Evolutionary conservation across 2,113 vertebrate genomes (phyloP), one percentile per base, ranked within the genome.

Genomic region (Sula dactylatra): DNA sequence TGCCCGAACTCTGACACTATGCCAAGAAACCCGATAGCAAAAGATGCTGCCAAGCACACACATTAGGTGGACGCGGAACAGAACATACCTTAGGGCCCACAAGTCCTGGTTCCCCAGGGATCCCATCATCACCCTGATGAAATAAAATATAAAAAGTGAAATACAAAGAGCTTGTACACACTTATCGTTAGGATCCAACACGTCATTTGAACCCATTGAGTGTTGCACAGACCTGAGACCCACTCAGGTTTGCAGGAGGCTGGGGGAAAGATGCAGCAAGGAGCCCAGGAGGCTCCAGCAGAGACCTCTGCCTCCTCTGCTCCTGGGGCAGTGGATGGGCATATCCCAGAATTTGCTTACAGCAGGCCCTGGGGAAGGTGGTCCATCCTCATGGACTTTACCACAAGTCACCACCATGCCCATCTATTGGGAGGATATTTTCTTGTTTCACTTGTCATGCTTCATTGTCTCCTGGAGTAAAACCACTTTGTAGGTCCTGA

Each of bases 91-190:
- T 99, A 54, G 93, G 81, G 49, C 99, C 99, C 54, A 97, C 97
- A 13, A 94, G 95, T 69, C 99, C 99, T 91, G 98, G 97, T 36
- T 98, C 97, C 82, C 99, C 99, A 10, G 98, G 97, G 9, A 89
- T 96, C 34, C 99, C 99, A 13, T 99, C 98, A 59, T 99, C 98
- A 62, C 99, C 99, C 99, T 99, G 96, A 81, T 25, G 55, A 97
- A 72, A 95, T 6, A 91, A 90, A 49, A 91, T 2, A 82, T 1
- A n/a, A 10, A 9, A 59, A 27, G 31, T 56, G 36, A 90, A 65
- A 85, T 8, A 56, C 49, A 34, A 44, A 54, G 27, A 56, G 24
- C 24, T 32, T 6, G 10, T 10, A 59, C 4, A 5, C 20, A 15
- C 2, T 13, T 16, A 7, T 2, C 25, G 10, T 38, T 10, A 40